Evolutionary conservation across 64 coral and sea anemone species (phyloP).

Genomic region (Trachythela sp.): DNA sequence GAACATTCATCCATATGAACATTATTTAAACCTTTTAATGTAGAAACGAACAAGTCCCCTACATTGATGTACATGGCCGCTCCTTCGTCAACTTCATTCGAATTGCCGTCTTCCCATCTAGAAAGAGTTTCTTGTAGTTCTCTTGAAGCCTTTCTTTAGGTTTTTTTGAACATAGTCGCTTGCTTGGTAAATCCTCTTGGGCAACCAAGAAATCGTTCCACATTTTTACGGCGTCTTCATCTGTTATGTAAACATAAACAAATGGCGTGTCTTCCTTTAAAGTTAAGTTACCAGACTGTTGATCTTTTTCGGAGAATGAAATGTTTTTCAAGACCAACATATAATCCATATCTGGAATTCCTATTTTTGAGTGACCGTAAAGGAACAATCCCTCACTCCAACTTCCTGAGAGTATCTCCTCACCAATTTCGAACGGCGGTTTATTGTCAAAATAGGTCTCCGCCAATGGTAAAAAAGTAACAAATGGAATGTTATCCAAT

Average conservation of each 20-base stretch:
- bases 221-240: neutral
- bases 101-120: no score
- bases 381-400: neutral
- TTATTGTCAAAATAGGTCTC: neutral
- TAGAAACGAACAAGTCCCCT: no score
- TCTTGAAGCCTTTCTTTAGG: neutral
- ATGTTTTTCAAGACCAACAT: neutral
- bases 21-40: no score
- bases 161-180: neutral
- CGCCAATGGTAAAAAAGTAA: no score
- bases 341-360: neutral
- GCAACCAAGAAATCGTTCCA: neutral
- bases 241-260: neutral
- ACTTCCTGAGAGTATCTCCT: neutral
- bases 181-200: neutral
- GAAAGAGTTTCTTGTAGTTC: no score
- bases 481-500: no score
- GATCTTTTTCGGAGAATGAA: neutral
- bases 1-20: no score
- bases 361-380: neutral
- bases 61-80: no score
- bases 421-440: neutral
- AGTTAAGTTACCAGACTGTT: neutral
- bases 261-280: conserved; percentile 8
- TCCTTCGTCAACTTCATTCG: no score